A percentile compares a stretch with the other conserved stretches of the same genome.
Evolutionary conservation across 2,888 invertebrate genomes (phyloP).

Genomic region (Hypolimnas misippus): DNA sequence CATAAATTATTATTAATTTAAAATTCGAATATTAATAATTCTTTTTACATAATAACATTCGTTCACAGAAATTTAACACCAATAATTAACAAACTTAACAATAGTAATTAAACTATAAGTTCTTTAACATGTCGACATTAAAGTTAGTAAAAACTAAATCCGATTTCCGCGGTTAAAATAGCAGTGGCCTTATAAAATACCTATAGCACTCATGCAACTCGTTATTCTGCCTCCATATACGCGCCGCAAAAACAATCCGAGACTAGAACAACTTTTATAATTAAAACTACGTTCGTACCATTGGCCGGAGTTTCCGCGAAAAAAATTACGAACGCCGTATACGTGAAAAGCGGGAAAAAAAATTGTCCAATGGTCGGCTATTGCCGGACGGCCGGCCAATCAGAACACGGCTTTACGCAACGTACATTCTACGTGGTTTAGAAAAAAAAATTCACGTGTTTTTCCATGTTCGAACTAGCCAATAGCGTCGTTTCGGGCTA

Average conservation of each 20-base stretch:
- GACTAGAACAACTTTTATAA: conserved; percentile 70
- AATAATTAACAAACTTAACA: no score
- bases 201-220: conserved; percentile 31
- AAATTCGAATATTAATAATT: background rate
- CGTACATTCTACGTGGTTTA: conserved; percentile 80
- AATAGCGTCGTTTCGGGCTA: conserved; percentile 55
- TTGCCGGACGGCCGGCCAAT: conserved; percentile 64
- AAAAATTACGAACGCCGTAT: conserved; percentile 70
- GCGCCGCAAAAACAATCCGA: conserved; percentile 41
- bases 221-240: conserved; percentile 32
- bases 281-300: conserved; percentile 74
- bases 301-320: conserved; percentile 73
- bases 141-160: conserved; percentile 25
- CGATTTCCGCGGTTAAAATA: conserved; percentile 17
- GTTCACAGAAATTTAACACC: no score
- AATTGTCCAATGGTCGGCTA: conserved; percentile 70
- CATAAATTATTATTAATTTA: background rate
- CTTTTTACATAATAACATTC: background rate
- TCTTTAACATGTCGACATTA: conserved; percentile 13
- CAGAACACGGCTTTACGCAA: conserved; percentile 57
- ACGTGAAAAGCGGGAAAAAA: conserved; percentile 80
- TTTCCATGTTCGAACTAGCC: conserved; percentile 74
- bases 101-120: conserved; percentile 2
- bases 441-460: conserved; percentile 79
- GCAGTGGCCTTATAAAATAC: conserved; percentile 38